These are phyloP conservation scores for Nettapus auritus DNA, from an alignment of 2,113 vertebrate species.

Conservation along the genomic window DNA sequence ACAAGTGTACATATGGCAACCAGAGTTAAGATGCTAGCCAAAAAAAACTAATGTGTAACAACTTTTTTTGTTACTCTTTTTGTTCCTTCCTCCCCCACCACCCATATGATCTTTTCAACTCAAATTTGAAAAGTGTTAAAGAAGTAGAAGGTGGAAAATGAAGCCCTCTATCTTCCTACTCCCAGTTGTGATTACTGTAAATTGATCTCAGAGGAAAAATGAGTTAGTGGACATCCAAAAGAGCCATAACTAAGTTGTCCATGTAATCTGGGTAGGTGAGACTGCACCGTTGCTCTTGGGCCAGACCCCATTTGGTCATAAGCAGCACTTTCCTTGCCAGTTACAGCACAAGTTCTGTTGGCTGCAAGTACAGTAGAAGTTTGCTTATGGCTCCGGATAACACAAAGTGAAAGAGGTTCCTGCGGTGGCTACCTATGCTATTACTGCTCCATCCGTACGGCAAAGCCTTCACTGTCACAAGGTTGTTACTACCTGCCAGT, in stretches of 20 bases:
- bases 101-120: background rate
- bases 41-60: background rate
- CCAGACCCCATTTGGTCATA: background rate
- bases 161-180: background rate
- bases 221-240: background rate
- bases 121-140: background rate
- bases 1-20: background rate
- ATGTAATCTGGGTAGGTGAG: background rate
- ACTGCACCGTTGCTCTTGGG: background rate
- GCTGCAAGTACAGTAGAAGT: background rate
- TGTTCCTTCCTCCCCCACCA: background rate
- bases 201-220: background rate
- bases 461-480: background rate
- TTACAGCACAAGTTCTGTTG: background rate
- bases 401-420: background rate
- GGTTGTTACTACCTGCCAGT: background rate
- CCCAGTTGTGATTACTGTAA: background rate
- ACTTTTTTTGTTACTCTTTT: background rate
- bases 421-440: background rate
- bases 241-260: background rate
- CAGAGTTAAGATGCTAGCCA: background rate
- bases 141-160: background rate
- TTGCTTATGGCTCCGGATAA: background rate
- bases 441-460: background rate
- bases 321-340: background rate